A percentile compares a stretch with the other conserved stretches of the same genome.
phyloP scores from a whole-genome alignment of 2,113 vertebrate genomes.

The Dromaius novaehollandiae region DNA sequence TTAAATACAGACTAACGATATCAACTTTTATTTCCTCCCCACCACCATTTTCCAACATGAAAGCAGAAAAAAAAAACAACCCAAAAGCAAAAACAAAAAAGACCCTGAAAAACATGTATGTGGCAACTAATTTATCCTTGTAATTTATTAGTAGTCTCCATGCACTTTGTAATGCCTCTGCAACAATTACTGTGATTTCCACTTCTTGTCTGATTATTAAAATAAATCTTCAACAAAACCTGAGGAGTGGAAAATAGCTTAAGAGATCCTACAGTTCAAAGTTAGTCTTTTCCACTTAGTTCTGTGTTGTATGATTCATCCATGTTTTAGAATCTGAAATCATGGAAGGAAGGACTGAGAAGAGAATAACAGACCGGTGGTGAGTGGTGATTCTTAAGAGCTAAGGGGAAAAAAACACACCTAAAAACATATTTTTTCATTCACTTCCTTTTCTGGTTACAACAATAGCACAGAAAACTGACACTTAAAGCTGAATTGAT shows the following conservation, averaged over 20 bases:
- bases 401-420: not conserved
- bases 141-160: conserved; percentile 60
- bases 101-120: not conserved
- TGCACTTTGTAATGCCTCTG: conserved; percentile 46
- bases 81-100: not conserved
- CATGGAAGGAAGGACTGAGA: not conserved
- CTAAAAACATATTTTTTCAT: conserved; percentile 39
- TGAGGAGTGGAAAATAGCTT: not conserved
- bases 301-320: not conserved
- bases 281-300: conserved; percentile 31
- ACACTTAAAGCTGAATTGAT: conserved; percentile 75
- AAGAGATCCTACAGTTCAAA: not conserved
- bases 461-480: conserved; percentile 69
- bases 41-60: not conserved
- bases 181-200: conserved; percentile 6
- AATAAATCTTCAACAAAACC: conserved; percentile 58
- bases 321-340: conserved; percentile 21
- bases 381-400: not conserved
- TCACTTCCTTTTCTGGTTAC: conserved; percentile 61
- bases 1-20: conserved; percentile 21
- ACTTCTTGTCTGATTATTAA: conserved; percentile 33
- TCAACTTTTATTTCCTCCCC: conserved; percentile 7
- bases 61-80: conserved; percentile 16
- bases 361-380: not conserved
- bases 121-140: conserved; percentile 50